Evolutionary conservation across 2,797 vertebrate genomes (phyloP).

Genomic region (Strix occidentalis): DNA sequence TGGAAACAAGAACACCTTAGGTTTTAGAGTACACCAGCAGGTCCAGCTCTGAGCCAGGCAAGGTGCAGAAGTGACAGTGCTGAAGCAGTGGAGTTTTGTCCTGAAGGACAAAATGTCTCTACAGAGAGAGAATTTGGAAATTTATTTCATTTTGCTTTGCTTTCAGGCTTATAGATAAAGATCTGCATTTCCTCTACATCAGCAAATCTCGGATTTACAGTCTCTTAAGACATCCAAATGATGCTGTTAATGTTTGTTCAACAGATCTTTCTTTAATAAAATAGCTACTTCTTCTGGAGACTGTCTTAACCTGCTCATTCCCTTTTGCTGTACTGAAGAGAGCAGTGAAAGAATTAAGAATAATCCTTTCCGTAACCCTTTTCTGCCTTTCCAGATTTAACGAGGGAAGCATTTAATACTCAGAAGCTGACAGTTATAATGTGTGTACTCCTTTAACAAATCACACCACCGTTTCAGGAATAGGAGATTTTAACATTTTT

Average conservation of each 20-base stretch:
- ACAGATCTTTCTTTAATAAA: neutral
- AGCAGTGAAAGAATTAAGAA: neutral
- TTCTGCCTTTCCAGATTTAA: neutral
- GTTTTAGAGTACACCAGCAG: slow-evolving; percentile 10
- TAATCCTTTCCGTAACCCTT: neutral
- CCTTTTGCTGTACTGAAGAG: neutral
- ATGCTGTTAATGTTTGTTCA: slow-evolving; percentile 38
- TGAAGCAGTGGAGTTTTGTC: neutral
- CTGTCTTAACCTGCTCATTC: neutral
- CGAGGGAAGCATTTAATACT: neutral
- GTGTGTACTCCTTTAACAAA: neutral
- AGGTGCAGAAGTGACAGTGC: neutral
- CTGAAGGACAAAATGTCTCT: slow-evolving; percentile 32
- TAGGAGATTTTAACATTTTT: neutral
- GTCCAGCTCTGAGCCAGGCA: neutral
- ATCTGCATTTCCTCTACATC: slow-evolving; percentile 24
- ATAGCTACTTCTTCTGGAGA: neutral
- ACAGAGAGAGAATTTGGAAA: neutral
- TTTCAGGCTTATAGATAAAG: slow-evolving; percentile 34
- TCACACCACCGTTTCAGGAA: neutral
- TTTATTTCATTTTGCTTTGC: neutral
- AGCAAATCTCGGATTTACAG: slow-evolving; percentile 7
- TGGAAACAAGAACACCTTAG: slow-evolving; percentile 47
- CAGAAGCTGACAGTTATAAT: neutral
- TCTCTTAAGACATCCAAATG: neutral